Conservation (phyloP, 2,888 invertebrate genomes). For the Lasioglossum figueresi region DNA sequence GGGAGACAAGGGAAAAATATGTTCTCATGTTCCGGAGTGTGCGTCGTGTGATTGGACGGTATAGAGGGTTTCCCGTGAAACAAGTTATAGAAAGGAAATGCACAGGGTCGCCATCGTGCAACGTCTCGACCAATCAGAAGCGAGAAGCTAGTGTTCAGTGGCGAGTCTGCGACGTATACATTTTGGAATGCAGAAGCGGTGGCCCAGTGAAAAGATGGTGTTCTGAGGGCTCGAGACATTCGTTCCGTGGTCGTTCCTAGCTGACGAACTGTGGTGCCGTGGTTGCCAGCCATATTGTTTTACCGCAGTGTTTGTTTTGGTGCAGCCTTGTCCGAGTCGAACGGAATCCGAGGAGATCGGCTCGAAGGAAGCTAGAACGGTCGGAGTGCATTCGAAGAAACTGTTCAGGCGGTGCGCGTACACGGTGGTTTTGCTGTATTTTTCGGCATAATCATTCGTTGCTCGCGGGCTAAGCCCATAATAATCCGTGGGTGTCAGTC, state of each 20-base stretch:
- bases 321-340: constrained; percentile 64
- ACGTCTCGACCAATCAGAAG: constrained; percentile 46
- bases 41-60: background rate
- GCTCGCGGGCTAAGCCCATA: constrained; percentile 46
- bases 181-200: constrained; percentile 63
- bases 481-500: constrained; percentile 64
- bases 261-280: constrained; percentile 72
- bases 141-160: constrained; percentile 16
- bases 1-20: background rate
- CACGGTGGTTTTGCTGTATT: constrained; percentile 59
- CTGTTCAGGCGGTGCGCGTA: constrained; percentile 56
- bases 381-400: constrained; percentile 37
- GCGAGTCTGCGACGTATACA: constrained; percentile 59
- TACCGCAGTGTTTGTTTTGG: constrained; percentile 82
- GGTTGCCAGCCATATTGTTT: constrained; percentile 82
- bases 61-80: background rate
- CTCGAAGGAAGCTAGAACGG: constrained; percentile 43
- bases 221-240: constrained; percentile 69
- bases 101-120: constrained; percentile 51
- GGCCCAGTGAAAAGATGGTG: constrained; percentile 72
- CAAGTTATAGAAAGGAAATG: constrained; percentile 52
- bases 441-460: constrained; percentile 58
- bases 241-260: constrained; percentile 72
- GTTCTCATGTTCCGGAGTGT: background rate
- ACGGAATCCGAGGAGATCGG: constrained; percentile 68